Conservation (phyloP, 1,140 invertebrate species). For the Nephila pilipes region DNA sequence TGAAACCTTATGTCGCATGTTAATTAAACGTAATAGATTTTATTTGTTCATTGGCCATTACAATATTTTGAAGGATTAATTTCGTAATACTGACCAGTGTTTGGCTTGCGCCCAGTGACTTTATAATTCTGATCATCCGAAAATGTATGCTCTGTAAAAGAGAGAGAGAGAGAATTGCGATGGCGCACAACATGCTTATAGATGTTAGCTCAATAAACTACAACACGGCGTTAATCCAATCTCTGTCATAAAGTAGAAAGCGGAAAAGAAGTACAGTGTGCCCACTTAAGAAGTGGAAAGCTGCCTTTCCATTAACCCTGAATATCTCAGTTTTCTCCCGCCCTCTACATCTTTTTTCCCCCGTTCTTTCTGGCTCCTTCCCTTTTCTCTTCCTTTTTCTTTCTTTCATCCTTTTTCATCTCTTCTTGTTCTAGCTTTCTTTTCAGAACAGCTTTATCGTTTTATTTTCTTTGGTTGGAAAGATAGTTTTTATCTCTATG, state of each 20-base stretch:
- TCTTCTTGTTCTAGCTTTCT: neutral
- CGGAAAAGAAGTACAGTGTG: conserved; percentile 29
- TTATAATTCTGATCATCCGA: neutral
- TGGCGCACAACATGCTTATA: neutral
- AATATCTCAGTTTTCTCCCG: conserved; percentile 53
- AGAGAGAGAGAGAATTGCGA: too few species aligned
- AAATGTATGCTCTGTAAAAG: neutral
- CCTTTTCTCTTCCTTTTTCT: neutral
- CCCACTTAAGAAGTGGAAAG: conserved; percentile 69
- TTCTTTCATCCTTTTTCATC: neutral
- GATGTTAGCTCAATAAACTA: conserved; percentile 38
- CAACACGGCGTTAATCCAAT: conserved; percentile 62
- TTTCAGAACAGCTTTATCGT: neutral
- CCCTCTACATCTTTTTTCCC: neutral
- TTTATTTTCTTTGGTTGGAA: neutral
- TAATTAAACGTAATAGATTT: too few species aligned
- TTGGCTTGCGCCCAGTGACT: neutral
- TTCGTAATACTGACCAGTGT: neutral
- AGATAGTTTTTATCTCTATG: conserved; percentile 34
- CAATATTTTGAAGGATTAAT: neutral
- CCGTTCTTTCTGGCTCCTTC: neutral
- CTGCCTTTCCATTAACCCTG: conserved; percentile 67
- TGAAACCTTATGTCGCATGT: too few species aligned
- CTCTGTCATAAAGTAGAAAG: conserved; percentile 34
- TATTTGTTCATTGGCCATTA: too few species aligned